Percentiles rank a stretch among this genome's conserved stretches.
phyloP scores from a whole-genome alignment of 2,113 vertebrate species.

The Apaloderma vittatum region DNA sequence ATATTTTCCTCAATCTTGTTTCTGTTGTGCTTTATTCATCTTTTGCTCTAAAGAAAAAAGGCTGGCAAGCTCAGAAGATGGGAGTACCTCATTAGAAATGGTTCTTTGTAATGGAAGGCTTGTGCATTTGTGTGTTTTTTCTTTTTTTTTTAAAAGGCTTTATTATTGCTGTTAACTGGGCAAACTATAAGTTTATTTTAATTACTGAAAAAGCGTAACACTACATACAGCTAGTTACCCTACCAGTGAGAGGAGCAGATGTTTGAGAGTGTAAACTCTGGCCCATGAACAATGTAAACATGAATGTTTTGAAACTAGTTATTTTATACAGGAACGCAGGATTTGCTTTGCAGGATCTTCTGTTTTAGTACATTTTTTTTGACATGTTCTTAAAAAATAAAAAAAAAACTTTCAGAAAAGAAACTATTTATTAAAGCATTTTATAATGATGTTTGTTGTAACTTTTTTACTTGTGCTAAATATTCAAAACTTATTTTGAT shows the following conservation, averaged over 20 bases:
- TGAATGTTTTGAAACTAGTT: slow-evolving; percentile 77
- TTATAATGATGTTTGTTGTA: slow-evolving; percentile 86
- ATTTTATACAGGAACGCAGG: slow-evolving; percentile 84
- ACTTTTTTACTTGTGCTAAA: slow-evolving; percentile 75
- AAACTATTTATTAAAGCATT: slow-evolving; percentile 95
- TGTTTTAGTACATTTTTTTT: slow-evolving; percentile 88
- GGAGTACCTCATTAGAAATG: slow-evolving; percentile 71
- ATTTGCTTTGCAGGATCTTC: slow-evolving; percentile 85
- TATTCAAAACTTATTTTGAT: slow-evolving; percentile 75
- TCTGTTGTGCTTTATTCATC: slow-evolving; percentile 81
- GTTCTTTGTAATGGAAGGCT: slow-evolving; percentile 53
- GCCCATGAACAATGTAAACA: slow-evolving; percentile 69
- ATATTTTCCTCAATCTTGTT: slow-evolving; percentile 80
- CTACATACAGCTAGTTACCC: slow-evolving; percentile 59
- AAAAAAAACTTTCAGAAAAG: slow-evolving; percentile 75
- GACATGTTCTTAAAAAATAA: slow-evolving; percentile 81
- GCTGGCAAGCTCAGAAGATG: slow-evolving; percentile 70
- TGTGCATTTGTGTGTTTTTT: neutral
- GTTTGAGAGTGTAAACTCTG: slow-evolving; percentile 61
- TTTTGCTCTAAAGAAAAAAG: slow-evolving; percentile 69
- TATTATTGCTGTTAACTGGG: slow-evolving; percentile 69
- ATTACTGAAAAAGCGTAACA: slow-evolving; percentile 65
- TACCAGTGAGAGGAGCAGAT: slow-evolving; percentile 39
- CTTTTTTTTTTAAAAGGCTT: slow-evolving; percentile 45
- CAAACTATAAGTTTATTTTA: slow-evolving; percentile 67